Percentiles rank a stretch among this genome's conserved stretches.
Evolutionary conservation across 2,888 invertebrate species (phyloP).

Genomic region (Nomada flava): DNA sequence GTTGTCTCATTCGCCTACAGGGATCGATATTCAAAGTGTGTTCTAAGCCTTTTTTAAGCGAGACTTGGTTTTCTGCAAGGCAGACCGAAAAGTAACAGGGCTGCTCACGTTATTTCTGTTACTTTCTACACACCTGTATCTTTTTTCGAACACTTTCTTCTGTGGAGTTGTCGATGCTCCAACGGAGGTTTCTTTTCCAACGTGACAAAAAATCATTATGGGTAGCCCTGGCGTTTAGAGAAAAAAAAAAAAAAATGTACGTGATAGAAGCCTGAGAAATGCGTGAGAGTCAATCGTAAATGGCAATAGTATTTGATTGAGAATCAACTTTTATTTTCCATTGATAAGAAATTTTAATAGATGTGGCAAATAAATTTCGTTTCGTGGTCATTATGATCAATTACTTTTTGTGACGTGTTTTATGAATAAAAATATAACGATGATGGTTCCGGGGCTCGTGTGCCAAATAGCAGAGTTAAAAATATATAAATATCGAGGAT

Average conservation of each 20-base stretch:
- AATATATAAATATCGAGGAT: conserved; percentile 50
- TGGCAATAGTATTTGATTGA: conserved; percentile 25
- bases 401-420: conserved; percentile 24
- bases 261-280: conserved; percentile 65
- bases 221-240: conserved; percentile 61
- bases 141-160: conserved; percentile 37
- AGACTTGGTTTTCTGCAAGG: conserved; percentile 66
- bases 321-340: conserved; percentile 7
- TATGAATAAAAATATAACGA: conserved; percentile 18
- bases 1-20: conserved; percentile 72
- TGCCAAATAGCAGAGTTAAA: conserved; percentile 57
- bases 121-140: conserved; percentile 51
- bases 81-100: conserved; percentile 60
- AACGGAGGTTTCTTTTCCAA: conserved; percentile 43
- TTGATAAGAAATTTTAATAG: conserved; percentile 6
- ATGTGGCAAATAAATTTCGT: neutral
- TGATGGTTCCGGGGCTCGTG: conserved; percentile 53
- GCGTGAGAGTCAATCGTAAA: conserved; percentile 65
- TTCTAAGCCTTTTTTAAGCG: conserved; percentile 75
- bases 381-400: conserved; percentile 12
- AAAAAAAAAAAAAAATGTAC: conserved; percentile 56
- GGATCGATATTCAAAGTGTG: conserved; percentile 76
- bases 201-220: conserved; percentile 49
- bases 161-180: conserved; percentile 26
- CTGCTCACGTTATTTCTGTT: conserved; percentile 62